Conservation (phyloP, 2,888 invertebrate genomes). For the Physocephala rufipes region DNA sequence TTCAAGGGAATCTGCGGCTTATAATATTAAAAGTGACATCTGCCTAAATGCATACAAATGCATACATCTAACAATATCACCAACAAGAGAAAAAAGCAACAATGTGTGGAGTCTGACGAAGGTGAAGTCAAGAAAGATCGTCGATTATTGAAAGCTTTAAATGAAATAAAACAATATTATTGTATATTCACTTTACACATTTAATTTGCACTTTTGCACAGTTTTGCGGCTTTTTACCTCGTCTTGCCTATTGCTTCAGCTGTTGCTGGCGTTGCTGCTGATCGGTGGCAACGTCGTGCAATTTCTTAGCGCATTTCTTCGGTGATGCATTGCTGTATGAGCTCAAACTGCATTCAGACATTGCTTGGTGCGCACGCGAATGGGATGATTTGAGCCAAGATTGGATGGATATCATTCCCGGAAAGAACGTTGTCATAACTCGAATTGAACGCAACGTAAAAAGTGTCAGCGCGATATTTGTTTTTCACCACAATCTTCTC, state of each 20-base stretch:
- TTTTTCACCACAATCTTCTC: neutral
- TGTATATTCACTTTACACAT: neutral
- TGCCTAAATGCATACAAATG: too few species aligned
- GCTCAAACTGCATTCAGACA: slow-evolving; percentile 62
- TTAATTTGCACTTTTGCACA: slow-evolving; percentile 1
- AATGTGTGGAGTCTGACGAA: too few species aligned
- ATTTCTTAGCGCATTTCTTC: slow-evolving; percentile 34
- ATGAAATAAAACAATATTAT: too few species aligned
- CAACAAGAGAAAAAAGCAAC: too few species aligned
- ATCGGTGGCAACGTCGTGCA: slow-evolving; percentile 11
- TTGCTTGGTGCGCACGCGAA: slow-evolving; percentile 64
- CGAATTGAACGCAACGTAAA: neutral
- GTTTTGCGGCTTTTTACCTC: neutral
- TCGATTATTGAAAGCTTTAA: too few species aligned
- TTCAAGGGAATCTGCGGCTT: too few species aligned
- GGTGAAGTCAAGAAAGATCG: too few species aligned
- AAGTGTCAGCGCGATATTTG: slow-evolving; percentile 6
- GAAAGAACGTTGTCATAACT: too few species aligned
- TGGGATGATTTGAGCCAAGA: neutral
- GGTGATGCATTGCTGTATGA: slow-evolving; percentile 32
- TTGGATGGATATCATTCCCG: too few species aligned
- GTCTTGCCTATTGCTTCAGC: neutral
- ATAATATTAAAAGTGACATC: too few species aligned
- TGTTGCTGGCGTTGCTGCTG: slow-evolving; percentile 3
- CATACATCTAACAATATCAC: too few species aligned